Base-by-base conservation (phyloP, 2,797 vertebrate genomes). In the Otus scops region DNA sequence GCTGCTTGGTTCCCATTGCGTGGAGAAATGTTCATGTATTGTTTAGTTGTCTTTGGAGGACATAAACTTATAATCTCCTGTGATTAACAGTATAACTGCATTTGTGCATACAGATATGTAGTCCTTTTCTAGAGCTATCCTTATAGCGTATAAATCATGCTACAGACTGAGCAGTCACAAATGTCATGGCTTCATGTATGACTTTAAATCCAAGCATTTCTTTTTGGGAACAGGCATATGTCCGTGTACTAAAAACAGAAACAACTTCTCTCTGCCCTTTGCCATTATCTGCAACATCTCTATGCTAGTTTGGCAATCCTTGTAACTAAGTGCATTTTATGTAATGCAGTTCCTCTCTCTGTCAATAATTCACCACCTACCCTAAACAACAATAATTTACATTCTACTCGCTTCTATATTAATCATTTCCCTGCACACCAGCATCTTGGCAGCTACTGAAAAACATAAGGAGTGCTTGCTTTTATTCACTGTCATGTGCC, bases 391-490 rank as follows among this genome's bases (percentile, higher is more conserved):
- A 80, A 95, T 91, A 89, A 97, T 96, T 96, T 89, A 89, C 75
- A 96, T 96, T 96, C 94, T 89, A 94, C 91, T 94, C 88, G 34
- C 80, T 92, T 95, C 96, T 97, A 91, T 96, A 96, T 96, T 98
- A 97, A 97, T 97, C 93, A 97, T 96, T 97, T 97, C 90, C 78
- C 96, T 97, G 79, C 87, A 96, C 92, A 97, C 51, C 93, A 93
- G 95, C 96, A 84, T 96, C 96, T 97, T 98, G 97, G 97, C 95
- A 97, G 94, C 94, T 95, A 96, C 95, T 96, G 92, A 95, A 97
- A 97, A 96, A 94, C 95, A 95, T 96, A 97, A 97, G 97, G 96
- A 97, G 96, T 96, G 93, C 93, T 95, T 97, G 85, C 87, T 97
- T 97, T 96, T 95, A 95, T 97, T 98, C 96, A 97, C 88, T 82